Evolutionary conservation across 2,797 vertebrate genomes (phyloP), one percentile per base, ranked within the genome.

Genomic region (Schizopygopsis pylzovi): DNA sequence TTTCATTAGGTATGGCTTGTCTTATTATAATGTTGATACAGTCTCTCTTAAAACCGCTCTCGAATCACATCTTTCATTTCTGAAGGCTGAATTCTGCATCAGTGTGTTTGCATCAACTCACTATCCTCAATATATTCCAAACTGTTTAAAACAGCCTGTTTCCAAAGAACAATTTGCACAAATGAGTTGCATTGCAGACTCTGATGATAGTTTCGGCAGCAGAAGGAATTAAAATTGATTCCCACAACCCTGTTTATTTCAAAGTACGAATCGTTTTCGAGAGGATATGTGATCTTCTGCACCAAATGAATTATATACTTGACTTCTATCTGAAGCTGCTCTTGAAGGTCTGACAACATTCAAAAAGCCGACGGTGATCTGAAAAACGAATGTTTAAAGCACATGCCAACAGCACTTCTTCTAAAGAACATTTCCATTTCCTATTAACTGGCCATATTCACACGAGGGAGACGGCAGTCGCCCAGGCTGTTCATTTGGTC

Each of bases 401-500:
- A 28, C 76, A 83, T 52, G 67, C 76, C 84, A 77, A 71, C 37
- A 43, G 63, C 63, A 33, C 45, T 75, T 84, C 13, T 10, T 72
- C 63, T 71, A 18, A 61, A 7, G 56, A 28, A 68, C n/a, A 37
- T 87, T 82, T 85, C n/a, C 22, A 85, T 81, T 85, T 47, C 52
- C 52, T 84, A 72, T 81, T 87, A 67, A 68, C 45, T 9, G 78
- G 59, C 72, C 79, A 65, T n/a, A 70, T 85, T 88, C 82, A 78
- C 68, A 80, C 7, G 82, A 72, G 70, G 4, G n/a, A 75, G 63
- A 83, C 49, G 45, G 72, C 12, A 13, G 83, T 39, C 41, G 39
- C 52, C 76, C 22, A 22, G 52, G 45, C 76, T 72, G 76, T 85
- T 79, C 77, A 81, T 88, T 84, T 76, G 56, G 18, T 20, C 70